Conservation (phyloP, 1,140 invertebrate species). For the Drosophila novamexicana region DNA sequence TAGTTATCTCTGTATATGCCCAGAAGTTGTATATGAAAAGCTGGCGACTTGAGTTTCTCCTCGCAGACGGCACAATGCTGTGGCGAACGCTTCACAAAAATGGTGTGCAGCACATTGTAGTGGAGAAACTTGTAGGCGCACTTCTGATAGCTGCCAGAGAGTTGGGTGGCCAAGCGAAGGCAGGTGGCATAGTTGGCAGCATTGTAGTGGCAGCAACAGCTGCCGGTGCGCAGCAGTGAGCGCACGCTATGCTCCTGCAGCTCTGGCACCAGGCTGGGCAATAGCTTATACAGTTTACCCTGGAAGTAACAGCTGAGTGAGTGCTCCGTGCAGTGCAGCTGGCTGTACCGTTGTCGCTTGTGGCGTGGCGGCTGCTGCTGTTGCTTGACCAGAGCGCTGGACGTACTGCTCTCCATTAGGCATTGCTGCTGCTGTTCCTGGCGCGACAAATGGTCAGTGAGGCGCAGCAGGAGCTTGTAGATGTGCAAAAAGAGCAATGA, state of each 20-base stretch:
- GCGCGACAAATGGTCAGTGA: slow-evolving; percentile 58
- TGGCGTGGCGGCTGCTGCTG: slow-evolving; percentile 56
- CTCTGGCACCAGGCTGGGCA: slow-evolving; percentile 55
- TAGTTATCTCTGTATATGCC: slow-evolving; percentile 67
- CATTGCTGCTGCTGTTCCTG: slow-evolving; percentile 65
- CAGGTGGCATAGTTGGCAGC: slow-evolving; percentile 56
- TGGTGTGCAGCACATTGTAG: slow-evolving; percentile 67
- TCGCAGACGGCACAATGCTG: slow-evolving; percentile 64
- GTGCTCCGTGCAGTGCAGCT: slow-evolving; percentile 60
- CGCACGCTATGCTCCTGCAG: slow-evolving; percentile 68
- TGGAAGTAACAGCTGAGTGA: slow-evolving; percentile 78
- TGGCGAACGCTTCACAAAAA: slow-evolving; percentile 60
- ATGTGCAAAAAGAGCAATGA: slow-evolving; percentile 62
- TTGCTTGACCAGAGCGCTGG: slow-evolving; percentile 53
- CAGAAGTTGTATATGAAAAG: slow-evolving; percentile 64
- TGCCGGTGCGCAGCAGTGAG: slow-evolving; percentile 62
- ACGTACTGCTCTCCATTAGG: slow-evolving; percentile 66
- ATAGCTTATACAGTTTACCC: slow-evolving; percentile 60
- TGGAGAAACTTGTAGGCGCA: slow-evolving; percentile 76
- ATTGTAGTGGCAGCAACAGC: slow-evolving; percentile 79
- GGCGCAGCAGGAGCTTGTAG: slow-evolving; percentile 62
- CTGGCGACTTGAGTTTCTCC: slow-evolving; percentile 66
- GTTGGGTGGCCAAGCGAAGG: slow-evolving; percentile 47
- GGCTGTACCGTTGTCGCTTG: slow-evolving; percentile 49
- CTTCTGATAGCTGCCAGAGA: slow-evolving; percentile 68